Conservation (phyloP, 2,888 invertebrate species). For the Cataglyphis altisquamis region DNA sequence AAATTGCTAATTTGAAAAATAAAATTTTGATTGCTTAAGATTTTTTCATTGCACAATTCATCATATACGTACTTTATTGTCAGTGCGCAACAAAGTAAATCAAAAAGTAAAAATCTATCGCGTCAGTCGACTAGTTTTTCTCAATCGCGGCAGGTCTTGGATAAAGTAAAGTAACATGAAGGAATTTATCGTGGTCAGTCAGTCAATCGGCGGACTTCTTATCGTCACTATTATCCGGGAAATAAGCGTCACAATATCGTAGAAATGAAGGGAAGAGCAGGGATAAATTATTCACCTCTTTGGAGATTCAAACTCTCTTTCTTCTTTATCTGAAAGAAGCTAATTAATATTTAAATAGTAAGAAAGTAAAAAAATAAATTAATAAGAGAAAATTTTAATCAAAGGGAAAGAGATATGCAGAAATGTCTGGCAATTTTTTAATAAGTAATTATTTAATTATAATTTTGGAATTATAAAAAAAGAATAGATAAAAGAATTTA, state of each 20-base stretch:
- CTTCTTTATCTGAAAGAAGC: not conserved
- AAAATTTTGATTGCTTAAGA: no score
- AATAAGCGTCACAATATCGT: not conserved
- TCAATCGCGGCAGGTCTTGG: not conserved
- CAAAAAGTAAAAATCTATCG: not conserved
- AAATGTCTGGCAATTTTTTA: not conserved
- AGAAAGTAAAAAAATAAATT: not conserved
- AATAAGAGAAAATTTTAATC: not conserved
- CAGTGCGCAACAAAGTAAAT: not conserved
- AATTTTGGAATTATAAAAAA: not conserved
- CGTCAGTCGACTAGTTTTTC: no score
- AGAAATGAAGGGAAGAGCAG: not conserved
- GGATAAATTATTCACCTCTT: not conserved
- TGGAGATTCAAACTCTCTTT: not conserved
- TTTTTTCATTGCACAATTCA: no score
- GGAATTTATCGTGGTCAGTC: not conserved
- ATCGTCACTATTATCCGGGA: not conserved
- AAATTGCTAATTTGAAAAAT: no score
- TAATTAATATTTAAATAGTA: not conserved
- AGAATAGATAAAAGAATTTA: not conserved
- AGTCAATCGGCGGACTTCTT: not conserved
- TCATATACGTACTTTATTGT: not conserved
- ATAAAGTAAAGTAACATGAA: not conserved
- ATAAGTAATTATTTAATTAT: not conserved
- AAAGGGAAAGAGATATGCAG: not conserved